phyloP scores from a whole-genome alignment of 2,888 invertebrate genomes.

The Pammene fasciana region DNA sequence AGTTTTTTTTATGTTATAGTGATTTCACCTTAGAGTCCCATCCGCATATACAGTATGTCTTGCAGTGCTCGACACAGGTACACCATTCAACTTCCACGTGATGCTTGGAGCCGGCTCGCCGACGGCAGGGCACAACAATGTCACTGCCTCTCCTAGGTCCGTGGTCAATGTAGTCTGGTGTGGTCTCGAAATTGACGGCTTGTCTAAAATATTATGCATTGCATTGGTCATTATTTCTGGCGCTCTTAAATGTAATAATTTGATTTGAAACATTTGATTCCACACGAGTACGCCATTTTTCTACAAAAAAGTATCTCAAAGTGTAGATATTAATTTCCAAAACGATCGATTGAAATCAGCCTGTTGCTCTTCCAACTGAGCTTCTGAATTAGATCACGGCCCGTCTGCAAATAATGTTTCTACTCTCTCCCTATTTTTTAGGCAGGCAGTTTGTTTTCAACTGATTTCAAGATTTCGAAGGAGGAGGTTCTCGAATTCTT shows the following conservation, averaged over 20 bases:
- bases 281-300: too few relatives aligned
- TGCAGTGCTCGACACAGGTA: conserved; percentile 40
- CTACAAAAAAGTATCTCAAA: neutral
- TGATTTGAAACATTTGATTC: neutral
- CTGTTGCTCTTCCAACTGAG: too few relatives aligned
- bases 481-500: too few relatives aligned
- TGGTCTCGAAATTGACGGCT: conserved; percentile 50
- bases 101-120: conserved; percentile 56
- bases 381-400: too few relatives aligned
- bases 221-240: neutral
- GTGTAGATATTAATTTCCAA: too few relatives aligned
- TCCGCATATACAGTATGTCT: conserved; percentile 46
- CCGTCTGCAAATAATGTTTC: too few relatives aligned
- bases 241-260: neutral
- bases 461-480: too few relatives aligned
- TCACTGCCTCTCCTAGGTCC: conserved; percentile 47
- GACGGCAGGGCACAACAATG: conserved; percentile 51
- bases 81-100: conserved; percentile 53
- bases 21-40: conserved; percentile 57
- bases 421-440: too few relatives aligned
- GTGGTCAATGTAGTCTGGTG: conserved; percentile 24
- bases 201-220: conserved; percentile 51
- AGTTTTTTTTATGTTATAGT: too few relatives aligned
- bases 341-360: too few relatives aligned
- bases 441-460: too few relatives aligned